A percentile compares a stretch with the other conserved stretches of the same genome.
These are phyloP conservation scores for Oenanthe oenanthe DNA, from an alignment of 2,113 vertebrate genomes.

Conservation along the genomic window DNA sequence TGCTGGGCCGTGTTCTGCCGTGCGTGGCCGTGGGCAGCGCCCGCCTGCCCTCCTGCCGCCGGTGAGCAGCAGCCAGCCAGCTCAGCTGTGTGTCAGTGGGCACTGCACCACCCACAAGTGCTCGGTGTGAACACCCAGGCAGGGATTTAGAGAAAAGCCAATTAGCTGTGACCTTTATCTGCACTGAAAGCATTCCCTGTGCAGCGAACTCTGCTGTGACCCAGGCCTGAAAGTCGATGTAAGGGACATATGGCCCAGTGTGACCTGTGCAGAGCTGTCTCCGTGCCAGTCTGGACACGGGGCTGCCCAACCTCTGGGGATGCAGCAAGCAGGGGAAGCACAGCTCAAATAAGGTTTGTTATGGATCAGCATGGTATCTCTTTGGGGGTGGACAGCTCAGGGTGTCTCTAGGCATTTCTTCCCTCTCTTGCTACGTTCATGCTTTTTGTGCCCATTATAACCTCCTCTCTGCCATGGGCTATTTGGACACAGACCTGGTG, in stretches of 20 bases:
- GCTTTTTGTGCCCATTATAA: not conserved
- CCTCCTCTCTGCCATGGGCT: not conserved
- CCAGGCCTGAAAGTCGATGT: not conserved
- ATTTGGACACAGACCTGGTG: not conserved
- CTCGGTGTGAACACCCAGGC: not conserved
- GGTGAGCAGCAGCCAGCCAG: not conserved
- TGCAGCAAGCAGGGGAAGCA: not conserved
- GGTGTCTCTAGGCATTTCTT: not conserved
- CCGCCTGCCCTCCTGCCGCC: not conserved
- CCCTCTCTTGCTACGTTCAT: not conserved
- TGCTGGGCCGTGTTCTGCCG: not conserved
- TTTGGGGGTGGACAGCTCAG: not conserved
- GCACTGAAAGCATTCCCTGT: not conserved
- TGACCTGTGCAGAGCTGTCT: not conserved
- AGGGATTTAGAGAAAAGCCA: slow-evolving; percentile 47
- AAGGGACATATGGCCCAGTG: not conserved
- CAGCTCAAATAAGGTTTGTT: not conserved
- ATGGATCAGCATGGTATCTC: not conserved
- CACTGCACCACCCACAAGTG: slow-evolving; percentile 1
- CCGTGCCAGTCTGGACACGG: not conserved
- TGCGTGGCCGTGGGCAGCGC: not conserved
- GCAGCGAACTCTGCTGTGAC: not conserved
- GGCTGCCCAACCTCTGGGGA: not conserved
- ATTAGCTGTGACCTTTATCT: slow-evolving; percentile 34
- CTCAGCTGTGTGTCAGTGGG: not conserved